Evolutionary conservation across 2,113 vertebrate genomes (phyloP).

Genomic region (Apteryx owenii): DNA sequence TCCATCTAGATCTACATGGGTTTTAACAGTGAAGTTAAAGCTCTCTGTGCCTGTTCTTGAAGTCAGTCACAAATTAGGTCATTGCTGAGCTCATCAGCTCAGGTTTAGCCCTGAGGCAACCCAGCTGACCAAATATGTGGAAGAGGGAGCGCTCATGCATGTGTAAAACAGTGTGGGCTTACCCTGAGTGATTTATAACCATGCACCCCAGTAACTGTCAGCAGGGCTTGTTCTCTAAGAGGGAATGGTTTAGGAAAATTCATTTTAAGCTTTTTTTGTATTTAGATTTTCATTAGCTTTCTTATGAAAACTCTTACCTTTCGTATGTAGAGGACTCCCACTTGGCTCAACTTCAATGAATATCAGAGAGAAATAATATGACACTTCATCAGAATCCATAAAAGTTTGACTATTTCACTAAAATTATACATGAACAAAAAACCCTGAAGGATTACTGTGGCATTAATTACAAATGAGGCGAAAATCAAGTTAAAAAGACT

Average conservation of each 20-base stretch:
- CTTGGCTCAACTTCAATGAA: background rate
- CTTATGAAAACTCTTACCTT: background rate
- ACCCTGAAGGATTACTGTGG: background rate
- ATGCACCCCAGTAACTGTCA: background rate
- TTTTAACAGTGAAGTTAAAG: background rate
- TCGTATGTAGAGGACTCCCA: background rate
- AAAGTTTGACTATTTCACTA: background rate
- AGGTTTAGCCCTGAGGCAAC: background rate
- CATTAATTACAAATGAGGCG: background rate
- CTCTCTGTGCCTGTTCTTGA: background rate
- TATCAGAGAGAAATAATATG: background rate
- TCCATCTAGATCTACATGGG: background rate
- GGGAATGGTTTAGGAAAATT: background rate
- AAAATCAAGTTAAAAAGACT: background rate
- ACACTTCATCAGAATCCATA: background rate
- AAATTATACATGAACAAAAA: background rate
- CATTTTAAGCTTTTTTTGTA: background rate
- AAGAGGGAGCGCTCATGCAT: background rate
- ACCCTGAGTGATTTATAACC: fast-evolving
- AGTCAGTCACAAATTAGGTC: background rate
- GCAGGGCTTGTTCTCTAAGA: background rate
- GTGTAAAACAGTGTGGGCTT: fast-evolving
- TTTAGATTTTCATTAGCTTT: background rate
- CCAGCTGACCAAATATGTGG: fast-evolving
- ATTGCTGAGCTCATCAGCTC: background rate